Evolutionary conservation across 2,888 invertebrate species (phyloP).

Genomic region (Pinctada fucata): DNA sequence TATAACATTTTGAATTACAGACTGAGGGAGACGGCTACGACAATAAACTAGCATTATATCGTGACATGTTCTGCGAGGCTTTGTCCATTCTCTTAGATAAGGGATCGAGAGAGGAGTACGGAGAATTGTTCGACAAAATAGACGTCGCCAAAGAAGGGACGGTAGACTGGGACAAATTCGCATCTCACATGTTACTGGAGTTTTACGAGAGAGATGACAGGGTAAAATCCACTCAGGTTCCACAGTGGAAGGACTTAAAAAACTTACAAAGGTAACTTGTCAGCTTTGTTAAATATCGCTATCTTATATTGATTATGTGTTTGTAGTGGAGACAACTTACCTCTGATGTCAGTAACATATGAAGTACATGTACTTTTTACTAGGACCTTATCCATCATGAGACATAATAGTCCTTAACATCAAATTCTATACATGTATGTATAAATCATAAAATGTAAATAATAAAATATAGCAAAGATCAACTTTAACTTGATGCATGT

Average conservation of each 20-base stretch:
- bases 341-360: too few relatives aligned
- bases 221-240: conserved; percentile 75
- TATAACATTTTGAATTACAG: conserved; percentile 49
- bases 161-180: conserved; percentile 77
- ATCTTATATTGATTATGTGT: too few relatives aligned
- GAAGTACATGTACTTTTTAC: too few relatives aligned
- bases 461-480: too few relatives aligned
- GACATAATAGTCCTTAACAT: too few relatives aligned
- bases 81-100: conserved; percentile 72
- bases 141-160: conserved; percentile 75
- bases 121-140: conserved; percentile 76
- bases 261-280: conserved; percentile 69
- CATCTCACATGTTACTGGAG: conserved; percentile 76
- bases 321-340: too few relatives aligned
- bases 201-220: conserved; percentile 77
- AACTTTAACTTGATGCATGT: too few relatives aligned
- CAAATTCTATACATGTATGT: too few relatives aligned
- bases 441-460: too few relatives aligned
- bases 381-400: too few relatives aligned
- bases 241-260: conserved; percentile 76
- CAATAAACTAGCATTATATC: conserved; percentile 71
- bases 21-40: conserved; percentile 75
- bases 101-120: conserved; percentile 74
- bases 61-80: conserved; percentile 75
- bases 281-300: not conserved